Base-by-base conservation (phyloP, 2,888 invertebrate genomes). In the Melieria picta region DNA sequence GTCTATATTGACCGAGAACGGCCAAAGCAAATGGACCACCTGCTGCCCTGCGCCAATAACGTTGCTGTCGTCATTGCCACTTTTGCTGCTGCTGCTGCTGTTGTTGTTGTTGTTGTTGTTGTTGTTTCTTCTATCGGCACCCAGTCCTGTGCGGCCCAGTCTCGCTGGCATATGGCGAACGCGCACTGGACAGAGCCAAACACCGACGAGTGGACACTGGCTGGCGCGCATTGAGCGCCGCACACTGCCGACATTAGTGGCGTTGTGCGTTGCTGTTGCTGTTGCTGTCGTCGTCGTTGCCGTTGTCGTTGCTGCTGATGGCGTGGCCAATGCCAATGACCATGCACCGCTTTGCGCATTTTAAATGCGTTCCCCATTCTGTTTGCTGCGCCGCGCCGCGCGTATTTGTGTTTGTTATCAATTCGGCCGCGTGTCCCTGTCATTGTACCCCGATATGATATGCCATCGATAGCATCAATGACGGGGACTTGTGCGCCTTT, bases 1-100 rank as follows among this genome's bases (percentile, higher is more conserved):
- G 85, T 85, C 85, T 85, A 82, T 86, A 84, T 85, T 85, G 86
- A 84, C 85, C 84, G 79, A 81, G 81, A 83, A 80, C 80, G 78
- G 82, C 80, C 81, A 81, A 81, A 77, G 82, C 77, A 82, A 82
- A 82, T 81, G 81, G 78, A 77, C 72, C 77, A 76, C 76, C 80
- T 47, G 46, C 46, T 68, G 58, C 16, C 61, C 63, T 65, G 60
- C 65, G 45, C 46, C 61, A 52, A 80, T 80, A 30, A 78, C 78
- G 80, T 11, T 30, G 4, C 16, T 10, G 10, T 13, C 4, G 5
- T 58, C 30, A 30, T 16, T 5, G 46, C 66, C 47, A 11, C 16
- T n/a, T 42, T 56, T 42, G 50, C 67, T 52, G 46, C 48, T 67
- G 58, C 16, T 48, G 2, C n/a, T 7, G 6, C 11, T 48, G 9